Evolutionary conservation across 2,797 vertebrate species (phyloP).

Genomic region (Margarornis squamiger): DNA sequence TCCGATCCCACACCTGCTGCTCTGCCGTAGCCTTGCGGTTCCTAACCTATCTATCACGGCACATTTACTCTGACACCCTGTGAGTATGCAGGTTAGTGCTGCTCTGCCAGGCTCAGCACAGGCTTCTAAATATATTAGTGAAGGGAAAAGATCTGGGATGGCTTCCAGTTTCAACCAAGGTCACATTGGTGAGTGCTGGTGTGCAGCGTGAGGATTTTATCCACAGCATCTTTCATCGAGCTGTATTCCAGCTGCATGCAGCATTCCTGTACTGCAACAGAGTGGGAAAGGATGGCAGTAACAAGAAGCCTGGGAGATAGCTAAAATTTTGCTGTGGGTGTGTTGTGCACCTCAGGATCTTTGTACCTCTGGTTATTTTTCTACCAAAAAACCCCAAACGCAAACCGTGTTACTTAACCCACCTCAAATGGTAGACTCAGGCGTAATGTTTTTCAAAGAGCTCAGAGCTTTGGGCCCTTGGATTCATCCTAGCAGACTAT

Average conservation of each 20-base stretch:
- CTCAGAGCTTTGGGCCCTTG: conserved; percentile 14
- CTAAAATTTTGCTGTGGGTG: background rate
- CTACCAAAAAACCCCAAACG: background rate
- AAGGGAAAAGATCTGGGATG: conserved; percentile 42
- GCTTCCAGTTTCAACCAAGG: conserved; percentile 57
- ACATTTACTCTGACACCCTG: background rate
- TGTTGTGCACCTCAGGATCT: background rate
- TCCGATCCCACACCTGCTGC: background rate
- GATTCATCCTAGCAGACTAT: conserved; percentile 14
- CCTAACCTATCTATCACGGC: background rate
- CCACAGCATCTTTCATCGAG: background rate
- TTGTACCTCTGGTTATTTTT: background rate
- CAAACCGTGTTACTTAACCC: background rate
- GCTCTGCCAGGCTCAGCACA: conserved; percentile 48
- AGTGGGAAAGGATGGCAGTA: background rate
- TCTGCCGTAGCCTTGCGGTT: background rate
- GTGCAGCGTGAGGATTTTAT: background rate
- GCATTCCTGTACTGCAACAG: background rate
- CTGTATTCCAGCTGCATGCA: background rate
- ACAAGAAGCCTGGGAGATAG: background rate
- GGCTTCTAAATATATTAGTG: conserved; percentile 50
- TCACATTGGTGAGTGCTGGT: conserved; percentile 25
- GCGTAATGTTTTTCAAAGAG: conserved; percentile 10
- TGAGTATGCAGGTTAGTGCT: background rate
- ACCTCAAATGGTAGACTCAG: background rate